phyloP scores from a whole-genome alignment of 2,797 vertebrate genomes.

The Scleropages formosus region DNA sequence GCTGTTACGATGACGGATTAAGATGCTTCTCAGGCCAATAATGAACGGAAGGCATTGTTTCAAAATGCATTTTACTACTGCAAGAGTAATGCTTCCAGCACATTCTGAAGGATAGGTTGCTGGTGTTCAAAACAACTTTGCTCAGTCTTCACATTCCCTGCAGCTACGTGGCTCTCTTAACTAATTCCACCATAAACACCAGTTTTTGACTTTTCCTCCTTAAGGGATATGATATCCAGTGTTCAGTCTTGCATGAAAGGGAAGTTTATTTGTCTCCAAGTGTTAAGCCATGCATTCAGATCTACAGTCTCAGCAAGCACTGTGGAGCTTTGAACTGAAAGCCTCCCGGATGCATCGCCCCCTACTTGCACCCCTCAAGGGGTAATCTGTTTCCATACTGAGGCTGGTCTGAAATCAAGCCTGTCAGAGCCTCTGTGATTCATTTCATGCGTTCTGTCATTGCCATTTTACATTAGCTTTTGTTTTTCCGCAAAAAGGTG shows the following conservation, averaged over 20 bases:
- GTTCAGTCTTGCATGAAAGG: background rate
- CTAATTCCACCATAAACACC: background rate
- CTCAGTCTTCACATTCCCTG: background rate
- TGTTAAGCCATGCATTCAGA: background rate
- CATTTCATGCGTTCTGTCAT: background rate
- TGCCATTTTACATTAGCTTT: background rate
- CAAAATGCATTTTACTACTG: background rate
- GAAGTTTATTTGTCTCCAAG: background rate
- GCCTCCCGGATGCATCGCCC: background rate
- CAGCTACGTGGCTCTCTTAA: background rate
- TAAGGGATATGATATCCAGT: background rate
- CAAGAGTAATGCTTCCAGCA: background rate
- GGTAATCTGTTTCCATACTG: background rate
- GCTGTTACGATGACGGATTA: background rate
- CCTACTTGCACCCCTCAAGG: background rate
- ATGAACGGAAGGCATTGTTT: too few species aligned
- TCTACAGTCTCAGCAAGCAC: background rate
- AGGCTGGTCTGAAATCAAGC: slow-evolving; percentile 22
- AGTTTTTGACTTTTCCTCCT: background rate
- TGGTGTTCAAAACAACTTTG: background rate
- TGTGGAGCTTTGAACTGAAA: background rate
- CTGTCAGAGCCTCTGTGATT: background rate
- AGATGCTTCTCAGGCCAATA: background rate
- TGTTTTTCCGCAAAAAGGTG: background rate
- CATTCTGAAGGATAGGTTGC: background rate